Evolutionary conservation across 2,113 vertebrate species (phyloP), one percentile per base, ranked within the genome.

Genomic region (Bujurquina vittata): DNA sequence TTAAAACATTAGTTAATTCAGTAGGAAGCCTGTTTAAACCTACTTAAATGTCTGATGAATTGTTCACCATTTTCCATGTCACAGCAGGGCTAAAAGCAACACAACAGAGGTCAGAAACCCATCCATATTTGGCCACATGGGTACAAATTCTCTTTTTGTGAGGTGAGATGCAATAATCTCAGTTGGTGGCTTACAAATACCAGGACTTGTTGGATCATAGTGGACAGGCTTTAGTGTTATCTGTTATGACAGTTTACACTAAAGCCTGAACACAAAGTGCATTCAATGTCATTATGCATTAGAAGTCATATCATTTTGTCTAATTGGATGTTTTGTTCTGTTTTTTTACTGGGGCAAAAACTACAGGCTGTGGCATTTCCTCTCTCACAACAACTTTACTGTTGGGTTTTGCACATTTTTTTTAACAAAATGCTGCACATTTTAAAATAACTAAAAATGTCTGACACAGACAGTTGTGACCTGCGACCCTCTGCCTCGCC

Each of bases 71-170:
- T 75, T 74, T 81, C 58, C 46, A 75, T 63, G 62, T 80, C 43
- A 74, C 15, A 84, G 5, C 18, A 3, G 3, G 1, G 35, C 59
- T 74, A 58, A 26, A 49, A 40, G 73, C 55, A 75, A 56, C 37
- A 78, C 14, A 9, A 20, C 57, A 62, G 62, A 90, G 56, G 58
- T 82, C 73, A 85, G 69, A 78, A 84, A 63, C 49, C 1, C 7
- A 1, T 75, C 89, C 80, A 79, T 85, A 90, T 91, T 89, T 88
- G 80, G 84, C 40, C 54, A 65, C 77, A 37, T 29, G 10, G 74
- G 22, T 43, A 82, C 65, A 58, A 59, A 26, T 80, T 72, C 20
- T 79, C 59, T 63, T 59, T 84, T 58, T 77, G 49, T 29, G 61
- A 76, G 72, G 72, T 14, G 58, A 85, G 54, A 62, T 75, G 20